These are phyloP conservation scores for Noctua janthe DNA, from an alignment of 2,888 invertebrate species.

Conservation along the genomic window DNA sequence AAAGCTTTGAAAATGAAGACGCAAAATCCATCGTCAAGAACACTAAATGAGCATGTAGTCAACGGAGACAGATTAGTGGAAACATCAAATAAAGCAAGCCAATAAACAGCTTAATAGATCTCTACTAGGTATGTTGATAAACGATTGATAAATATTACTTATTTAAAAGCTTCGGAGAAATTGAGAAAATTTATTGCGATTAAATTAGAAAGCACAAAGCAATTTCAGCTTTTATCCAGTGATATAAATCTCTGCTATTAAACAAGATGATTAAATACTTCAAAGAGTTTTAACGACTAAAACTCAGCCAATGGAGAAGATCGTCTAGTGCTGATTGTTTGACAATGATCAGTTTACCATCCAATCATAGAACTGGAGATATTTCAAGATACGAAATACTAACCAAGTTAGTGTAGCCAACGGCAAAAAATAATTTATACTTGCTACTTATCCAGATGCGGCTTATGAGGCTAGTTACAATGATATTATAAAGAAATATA, in stretches of 20 bases:
- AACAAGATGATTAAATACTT: background rate
- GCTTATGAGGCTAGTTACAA: background rate
- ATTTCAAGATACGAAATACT: background rate
- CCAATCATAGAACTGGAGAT: background rate
- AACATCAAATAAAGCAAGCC: background rate
- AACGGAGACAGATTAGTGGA: background rate
- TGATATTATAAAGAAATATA: too few species aligned
- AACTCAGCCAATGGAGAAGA: background rate
- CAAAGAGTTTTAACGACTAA: background rate
- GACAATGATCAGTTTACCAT: conserved; percentile 2
- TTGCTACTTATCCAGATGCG: background rate
- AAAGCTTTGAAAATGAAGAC: background rate
- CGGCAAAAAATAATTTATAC: background rate
- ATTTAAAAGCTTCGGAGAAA: background rate
- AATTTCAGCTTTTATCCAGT: background rate
- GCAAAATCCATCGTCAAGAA: background rate
- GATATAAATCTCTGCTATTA: background rate
- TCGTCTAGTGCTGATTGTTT: background rate
- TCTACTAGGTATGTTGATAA: background rate
- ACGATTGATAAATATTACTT: background rate
- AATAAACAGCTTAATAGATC: background rate
- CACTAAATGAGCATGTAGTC: too few species aligned
- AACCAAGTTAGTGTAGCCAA: background rate
- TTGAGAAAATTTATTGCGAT: background rate
- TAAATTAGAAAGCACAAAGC: conserved; percentile 8